These are phyloP conservation scores for Enteromius afrohamiltoni DNA, from an alignment of 2,797 vertebrate species.

Conservation along the genomic window DNA sequence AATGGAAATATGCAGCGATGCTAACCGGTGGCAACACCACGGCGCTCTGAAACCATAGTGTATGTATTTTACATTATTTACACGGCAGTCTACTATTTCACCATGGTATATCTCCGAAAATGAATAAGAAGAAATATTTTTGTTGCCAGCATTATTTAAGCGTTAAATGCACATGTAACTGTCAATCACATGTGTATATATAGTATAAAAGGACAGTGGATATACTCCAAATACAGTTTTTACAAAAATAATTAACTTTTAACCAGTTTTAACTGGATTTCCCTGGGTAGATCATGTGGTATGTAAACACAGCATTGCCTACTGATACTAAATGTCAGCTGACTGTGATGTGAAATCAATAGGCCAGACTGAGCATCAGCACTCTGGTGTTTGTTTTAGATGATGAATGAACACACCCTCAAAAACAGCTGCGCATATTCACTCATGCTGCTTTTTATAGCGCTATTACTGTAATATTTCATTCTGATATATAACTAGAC, in stretches of 20 bases:
- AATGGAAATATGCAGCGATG: neutral
- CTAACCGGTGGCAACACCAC: neutral
- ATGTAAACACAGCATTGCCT: slow-evolving; percentile 3
- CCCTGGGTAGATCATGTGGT: neutral
- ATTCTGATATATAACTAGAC: neutral
- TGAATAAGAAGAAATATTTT: neutral
- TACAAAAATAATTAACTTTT: neutral
- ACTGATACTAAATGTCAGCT: slow-evolving; percentile 23
- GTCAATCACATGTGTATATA: neutral
- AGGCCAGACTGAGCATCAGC: slow-evolving; percentile 37
- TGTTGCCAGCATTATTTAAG: neutral
- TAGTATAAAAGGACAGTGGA: neutral
- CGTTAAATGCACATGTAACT: neutral
- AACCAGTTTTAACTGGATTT: neutral
- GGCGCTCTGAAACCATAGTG: neutral
- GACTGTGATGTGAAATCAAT: slow-evolving; percentile 43
- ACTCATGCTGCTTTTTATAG: neutral
- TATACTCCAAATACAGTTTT: neutral
- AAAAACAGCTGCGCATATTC: neutral
- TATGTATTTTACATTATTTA: neutral
- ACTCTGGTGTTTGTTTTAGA: slow-evolving; percentile 32
- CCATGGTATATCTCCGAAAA: neutral
- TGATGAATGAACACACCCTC: slow-evolving; percentile 29
- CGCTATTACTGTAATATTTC: neutral
- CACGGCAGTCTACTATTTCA: neutral